A percentile compares a stretch with the other conserved stretches of the same genome.
Evolutionary conservation across 2,113 vertebrate genomes (phyloP).

Genomic region (Ia io): DNA sequence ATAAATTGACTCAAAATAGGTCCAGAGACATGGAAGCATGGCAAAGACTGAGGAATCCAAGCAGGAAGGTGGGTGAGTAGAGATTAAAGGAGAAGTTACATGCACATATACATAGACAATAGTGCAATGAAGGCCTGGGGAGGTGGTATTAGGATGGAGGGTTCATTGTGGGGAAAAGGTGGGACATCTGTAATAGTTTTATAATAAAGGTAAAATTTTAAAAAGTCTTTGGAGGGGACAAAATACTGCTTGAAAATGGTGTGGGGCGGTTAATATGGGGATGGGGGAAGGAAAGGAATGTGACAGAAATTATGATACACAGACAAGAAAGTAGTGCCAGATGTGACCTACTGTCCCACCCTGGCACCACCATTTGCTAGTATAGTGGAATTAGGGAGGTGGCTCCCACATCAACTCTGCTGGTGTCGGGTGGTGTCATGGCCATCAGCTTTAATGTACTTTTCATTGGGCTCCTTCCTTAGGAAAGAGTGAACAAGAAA

Average conservation of each 20-base stretch:
- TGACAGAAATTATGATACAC: neutral
- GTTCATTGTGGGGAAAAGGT: too few relatives aligned
- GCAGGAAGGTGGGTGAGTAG: too few relatives aligned
- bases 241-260: neutral
- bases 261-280: neutral
- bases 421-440: neutral
- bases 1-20: too few relatives aligned
- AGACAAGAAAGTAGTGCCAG: neutral
- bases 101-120: too few relatives aligned
- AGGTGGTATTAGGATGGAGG: too few relatives aligned
- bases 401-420: neutral
- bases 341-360: neutral
- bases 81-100: too few relatives aligned
- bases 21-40: too few relatives aligned
- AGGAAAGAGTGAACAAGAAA: neutral
- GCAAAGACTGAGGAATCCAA: too few relatives aligned
- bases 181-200: too few relatives aligned
- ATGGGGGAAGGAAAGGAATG: neutral
- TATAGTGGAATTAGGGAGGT: neutral
- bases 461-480: neutral
- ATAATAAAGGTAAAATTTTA: too few relatives aligned
- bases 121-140: too few relatives aligned
- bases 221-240: neutral
- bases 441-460: neutral
- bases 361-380: neutral